Evolutionary conservation across 92 coral and sea anemone species (phyloP).

Genomic region (Palythoa caribaeorum): DNA sequence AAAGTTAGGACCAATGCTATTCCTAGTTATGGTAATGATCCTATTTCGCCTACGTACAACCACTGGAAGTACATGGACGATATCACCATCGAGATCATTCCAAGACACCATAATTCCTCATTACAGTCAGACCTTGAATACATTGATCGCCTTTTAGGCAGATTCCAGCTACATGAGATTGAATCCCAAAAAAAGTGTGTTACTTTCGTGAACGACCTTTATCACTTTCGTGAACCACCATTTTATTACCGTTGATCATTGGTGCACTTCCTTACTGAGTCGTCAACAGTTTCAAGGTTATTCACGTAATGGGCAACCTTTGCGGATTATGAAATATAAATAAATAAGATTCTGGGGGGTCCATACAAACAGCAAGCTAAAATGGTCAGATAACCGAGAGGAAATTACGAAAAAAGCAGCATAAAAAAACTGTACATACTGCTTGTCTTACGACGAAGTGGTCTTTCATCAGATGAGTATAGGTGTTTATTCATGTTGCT

Average conservation of each 20-base stretch:
- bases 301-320: too few species aligned
- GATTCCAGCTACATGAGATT: constrained; percentile 51
- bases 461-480: constrained; percentile 6
- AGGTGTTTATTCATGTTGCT: too few species aligned
- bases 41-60: constrained; percentile 27
- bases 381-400: background rate
- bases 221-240: background rate
- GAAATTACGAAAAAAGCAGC: constrained; percentile 4
- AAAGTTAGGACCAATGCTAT: constrained; percentile 8
- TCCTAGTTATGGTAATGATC: constrained; percentile 62
- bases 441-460: constrained; percentile 10
- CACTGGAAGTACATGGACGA: constrained; percentile 63
- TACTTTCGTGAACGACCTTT: too few species aligned
- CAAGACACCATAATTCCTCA: constrained; percentile 14
- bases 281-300: background rate
- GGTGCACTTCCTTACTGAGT: background rate
- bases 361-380: background rate
- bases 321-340: too few species aligned
- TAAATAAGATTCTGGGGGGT: background rate
- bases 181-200: constrained; percentile 56
- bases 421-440: background rate
- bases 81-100: constrained; percentile 45
- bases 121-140: constrained; percentile 35
- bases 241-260: background rate
- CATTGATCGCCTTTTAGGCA: constrained; percentile 46